A percentile compares a stretch with the other conserved stretches of the same genome.
Conservation (phyloP, 2,113 vertebrate species). For the Corythornis vintsioides region DNA sequence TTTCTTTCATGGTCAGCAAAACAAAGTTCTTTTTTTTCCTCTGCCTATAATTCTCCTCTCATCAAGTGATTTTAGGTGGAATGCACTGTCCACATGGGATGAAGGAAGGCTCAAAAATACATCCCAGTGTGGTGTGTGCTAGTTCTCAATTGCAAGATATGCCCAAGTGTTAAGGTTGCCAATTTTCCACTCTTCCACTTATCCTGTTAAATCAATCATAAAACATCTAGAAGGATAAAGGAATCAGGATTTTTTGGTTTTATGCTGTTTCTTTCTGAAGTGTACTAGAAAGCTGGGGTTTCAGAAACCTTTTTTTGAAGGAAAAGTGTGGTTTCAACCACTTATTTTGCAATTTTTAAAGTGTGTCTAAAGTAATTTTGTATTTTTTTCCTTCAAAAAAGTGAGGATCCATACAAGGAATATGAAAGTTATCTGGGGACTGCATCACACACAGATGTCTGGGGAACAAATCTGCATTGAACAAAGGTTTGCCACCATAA, state of each 20-base stretch:
- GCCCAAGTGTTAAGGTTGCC: slow-evolving; percentile 16
- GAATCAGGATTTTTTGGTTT: not conserved
- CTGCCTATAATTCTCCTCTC: not conserved
- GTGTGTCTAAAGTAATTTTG: not conserved
- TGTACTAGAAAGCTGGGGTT: not conserved
- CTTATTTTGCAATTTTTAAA: not conserved
- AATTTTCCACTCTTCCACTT: slow-evolving; percentile 39
- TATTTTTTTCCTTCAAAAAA: not conserved
- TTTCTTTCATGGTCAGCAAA: slow-evolving; percentile 3
- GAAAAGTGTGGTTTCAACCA: not conserved
- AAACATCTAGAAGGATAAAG: slow-evolving; percentile 2
- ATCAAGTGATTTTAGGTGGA: not conserved
- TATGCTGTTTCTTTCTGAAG: not conserved
- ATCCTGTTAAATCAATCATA: slow-evolving; percentile 34
- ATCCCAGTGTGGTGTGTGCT: not conserved
- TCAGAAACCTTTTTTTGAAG: not conserved
- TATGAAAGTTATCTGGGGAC: not conserved
- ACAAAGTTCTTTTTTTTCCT: not conserved
- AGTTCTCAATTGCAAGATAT: slow-evolving; percentile 20
- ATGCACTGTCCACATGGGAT: not conserved
- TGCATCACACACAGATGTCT: not conserved
- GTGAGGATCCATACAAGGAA: not conserved
- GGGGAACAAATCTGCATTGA: not conserved
- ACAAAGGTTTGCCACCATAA: not conserved
- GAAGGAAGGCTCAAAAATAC: slow-evolving; percentile 22